Evolutionary conservation across 2,797 vertebrate species (phyloP).

Genomic region (Aphelocoma californica): DNA sequence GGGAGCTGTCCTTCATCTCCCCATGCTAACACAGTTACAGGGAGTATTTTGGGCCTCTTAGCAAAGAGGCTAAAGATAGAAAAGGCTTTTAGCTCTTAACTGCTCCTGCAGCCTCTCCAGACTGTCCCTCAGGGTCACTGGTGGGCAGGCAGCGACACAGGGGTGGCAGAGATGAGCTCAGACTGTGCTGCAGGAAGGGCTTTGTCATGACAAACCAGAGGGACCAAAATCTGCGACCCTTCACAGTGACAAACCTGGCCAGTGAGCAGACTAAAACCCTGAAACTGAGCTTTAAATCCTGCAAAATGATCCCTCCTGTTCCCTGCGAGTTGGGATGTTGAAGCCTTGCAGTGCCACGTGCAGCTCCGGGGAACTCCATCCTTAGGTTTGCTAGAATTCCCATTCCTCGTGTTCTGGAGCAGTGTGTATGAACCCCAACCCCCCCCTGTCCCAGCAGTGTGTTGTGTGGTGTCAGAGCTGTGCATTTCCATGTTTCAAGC

Average conservation of each 20-base stretch:
- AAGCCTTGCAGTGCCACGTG: neutral
- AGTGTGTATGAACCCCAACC: neutral
- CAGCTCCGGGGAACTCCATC: neutral
- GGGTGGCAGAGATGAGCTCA: neutral
- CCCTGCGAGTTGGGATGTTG: neutral
- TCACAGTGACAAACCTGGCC: neutral
- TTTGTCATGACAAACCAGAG: neutral
- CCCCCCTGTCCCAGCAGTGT: conserved; percentile 16
- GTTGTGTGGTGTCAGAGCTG: conserved; percentile 57
- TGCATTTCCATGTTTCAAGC: conserved; percentile 75
- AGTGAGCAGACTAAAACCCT: neutral
- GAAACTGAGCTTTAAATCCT: neutral
- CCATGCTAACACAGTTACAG: neutral
- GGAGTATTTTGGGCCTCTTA: conserved; percentile 53
- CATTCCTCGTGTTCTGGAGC: neutral
- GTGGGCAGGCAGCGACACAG: neutral
- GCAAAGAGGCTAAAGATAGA: conserved; percentile 55
- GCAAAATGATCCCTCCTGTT: neutral
- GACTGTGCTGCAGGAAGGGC: neutral
- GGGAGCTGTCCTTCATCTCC: conserved; percentile 6
- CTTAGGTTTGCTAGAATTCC: neutral
- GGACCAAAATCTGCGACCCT: neutral
- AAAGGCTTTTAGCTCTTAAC: neutral
- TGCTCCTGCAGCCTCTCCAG: neutral
- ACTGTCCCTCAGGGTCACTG: conserved; percentile 1